Evolutionary conservation across 2,888 invertebrate species (phyloP).

Genomic region (Conchocele bisecta): DNA sequence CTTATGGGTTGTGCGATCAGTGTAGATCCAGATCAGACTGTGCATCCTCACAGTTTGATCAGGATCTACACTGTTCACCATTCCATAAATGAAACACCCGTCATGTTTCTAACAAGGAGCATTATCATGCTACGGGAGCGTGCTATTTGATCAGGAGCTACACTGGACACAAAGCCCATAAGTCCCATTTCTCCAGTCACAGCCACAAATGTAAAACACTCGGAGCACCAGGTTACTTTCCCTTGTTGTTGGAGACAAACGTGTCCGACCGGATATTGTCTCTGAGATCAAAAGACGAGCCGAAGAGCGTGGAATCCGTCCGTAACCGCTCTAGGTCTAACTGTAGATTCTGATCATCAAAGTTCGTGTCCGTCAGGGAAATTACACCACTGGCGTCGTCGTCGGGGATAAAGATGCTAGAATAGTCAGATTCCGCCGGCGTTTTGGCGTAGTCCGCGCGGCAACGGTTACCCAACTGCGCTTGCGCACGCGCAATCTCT

Average conservation of each 20-base stretch:
- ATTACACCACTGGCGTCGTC: constrained; percentile 65
- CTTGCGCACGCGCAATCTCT: constrained; percentile 53
- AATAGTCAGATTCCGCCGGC: constrained; percentile 64
- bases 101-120: no score
- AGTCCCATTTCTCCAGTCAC: no score
- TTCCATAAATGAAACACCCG: no score
- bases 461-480: constrained; percentile 48
- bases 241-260: constrained; percentile 49
- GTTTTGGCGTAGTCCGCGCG: constrained; percentile 61
- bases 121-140: no score
- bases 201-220: no score
- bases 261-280: constrained; percentile 53
- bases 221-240: no score
- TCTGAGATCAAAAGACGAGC: constrained; percentile 51
- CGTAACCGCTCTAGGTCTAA: constrained; percentile 61
- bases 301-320: constrained; percentile 62
- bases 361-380: constrained; percentile 63
- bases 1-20: no score
- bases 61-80: no score
- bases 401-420: constrained; percentile 64
- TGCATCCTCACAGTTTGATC: no score
- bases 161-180: no score
- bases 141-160: no score
- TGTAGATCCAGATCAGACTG: no score
- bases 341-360: constrained; percentile 56